A percentile compares a stretch with the other conserved stretches of the same genome.
These are phyloP conservation scores for Rhagium mordax DNA, from an alignment of 2,888 invertebrate genomes.

Conservation along the genomic window DNA sequence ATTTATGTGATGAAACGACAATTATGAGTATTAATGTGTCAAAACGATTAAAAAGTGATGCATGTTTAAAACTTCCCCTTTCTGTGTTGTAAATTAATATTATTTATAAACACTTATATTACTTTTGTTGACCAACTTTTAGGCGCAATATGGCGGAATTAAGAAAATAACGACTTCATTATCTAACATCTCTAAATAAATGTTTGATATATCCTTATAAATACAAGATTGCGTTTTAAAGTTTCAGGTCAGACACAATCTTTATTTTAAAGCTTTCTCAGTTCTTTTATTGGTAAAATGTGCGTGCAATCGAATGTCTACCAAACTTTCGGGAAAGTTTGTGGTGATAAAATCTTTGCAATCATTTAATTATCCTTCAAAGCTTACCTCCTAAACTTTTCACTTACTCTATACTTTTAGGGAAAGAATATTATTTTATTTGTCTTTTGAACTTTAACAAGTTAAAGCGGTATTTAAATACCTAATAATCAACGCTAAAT, in stretches of 20 bases:
- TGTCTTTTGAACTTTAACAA: background rate
- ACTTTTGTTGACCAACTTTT: too few relatives aligned
- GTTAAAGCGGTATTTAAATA: background rate
- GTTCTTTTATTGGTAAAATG: background rate
- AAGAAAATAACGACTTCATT: too few relatives aligned
- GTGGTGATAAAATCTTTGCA: slow-evolving; percentile 7
- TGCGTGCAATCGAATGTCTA: slow-evolving; percentile 6
- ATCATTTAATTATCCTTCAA: slow-evolving; percentile 19
- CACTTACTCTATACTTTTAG: background rate
- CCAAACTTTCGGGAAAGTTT: slow-evolving; percentile 7
- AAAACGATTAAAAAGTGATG: too few relatives aligned
- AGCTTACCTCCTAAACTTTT: slow-evolving; percentile 5
- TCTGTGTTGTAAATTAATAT: too few relatives aligned
- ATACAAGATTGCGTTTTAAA: background rate
- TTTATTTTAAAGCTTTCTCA: background rate
- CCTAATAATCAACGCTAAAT: background rate
- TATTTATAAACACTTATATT: too few relatives aligned
- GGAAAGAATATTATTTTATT: slow-evolving; percentile 5
- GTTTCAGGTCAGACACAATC: background rate
- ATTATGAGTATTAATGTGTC: too few relatives aligned
- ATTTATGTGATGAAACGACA: too few relatives aligned
- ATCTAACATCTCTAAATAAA: too few relatives aligned
- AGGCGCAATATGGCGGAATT: too few relatives aligned
- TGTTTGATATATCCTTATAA: too few relatives aligned
- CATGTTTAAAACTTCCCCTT: too few relatives aligned